These are phyloP conservation scores for Drosophila pectinifera DNA, from an alignment of 1,140 invertebrate species.

Conservation along the genomic window DNA sequence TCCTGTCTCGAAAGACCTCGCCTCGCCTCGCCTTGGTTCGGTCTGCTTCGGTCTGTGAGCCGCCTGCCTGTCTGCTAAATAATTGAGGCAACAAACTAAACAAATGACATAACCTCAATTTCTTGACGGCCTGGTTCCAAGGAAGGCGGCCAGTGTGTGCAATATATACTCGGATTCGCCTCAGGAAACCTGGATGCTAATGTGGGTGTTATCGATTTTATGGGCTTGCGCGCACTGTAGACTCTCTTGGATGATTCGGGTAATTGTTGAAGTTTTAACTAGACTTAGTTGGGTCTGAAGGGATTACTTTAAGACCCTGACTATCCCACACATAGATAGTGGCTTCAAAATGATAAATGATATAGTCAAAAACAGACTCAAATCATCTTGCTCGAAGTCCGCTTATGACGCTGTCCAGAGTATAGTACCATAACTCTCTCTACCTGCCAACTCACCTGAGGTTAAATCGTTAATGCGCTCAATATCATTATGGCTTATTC, in stretches of 20 bases:
- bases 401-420: background rate
- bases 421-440: background rate
- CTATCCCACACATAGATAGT: no score
- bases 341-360: no score
- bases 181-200: conserved; percentile 13
- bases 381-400: background rate
- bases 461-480: conserved; percentile 34
- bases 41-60: conserved; percentile 1
- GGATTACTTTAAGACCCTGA: background rate
- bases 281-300: background rate
- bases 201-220: conserved; percentile 35
- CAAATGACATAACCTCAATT: conserved; percentile 78
- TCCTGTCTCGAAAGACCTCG: conserved; percentile 39
- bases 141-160: conserved; percentile 29
- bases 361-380: no score
- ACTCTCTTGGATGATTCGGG: background rate
- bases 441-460: background rate
- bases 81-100: conserved; percentile 77
- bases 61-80: conserved; percentile 48
- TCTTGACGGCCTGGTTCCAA: conserved; percentile 47
- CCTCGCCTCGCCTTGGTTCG: conserved; percentile 7
- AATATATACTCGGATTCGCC: conserved; percentile 15
- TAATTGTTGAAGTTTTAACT: conserved; percentile 7
- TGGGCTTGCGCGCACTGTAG: background rate
- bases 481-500: conserved; percentile 39